phyloP scores from a whole-genome alignment of 2,113 vertebrate species.

The Alces alces region DNA sequence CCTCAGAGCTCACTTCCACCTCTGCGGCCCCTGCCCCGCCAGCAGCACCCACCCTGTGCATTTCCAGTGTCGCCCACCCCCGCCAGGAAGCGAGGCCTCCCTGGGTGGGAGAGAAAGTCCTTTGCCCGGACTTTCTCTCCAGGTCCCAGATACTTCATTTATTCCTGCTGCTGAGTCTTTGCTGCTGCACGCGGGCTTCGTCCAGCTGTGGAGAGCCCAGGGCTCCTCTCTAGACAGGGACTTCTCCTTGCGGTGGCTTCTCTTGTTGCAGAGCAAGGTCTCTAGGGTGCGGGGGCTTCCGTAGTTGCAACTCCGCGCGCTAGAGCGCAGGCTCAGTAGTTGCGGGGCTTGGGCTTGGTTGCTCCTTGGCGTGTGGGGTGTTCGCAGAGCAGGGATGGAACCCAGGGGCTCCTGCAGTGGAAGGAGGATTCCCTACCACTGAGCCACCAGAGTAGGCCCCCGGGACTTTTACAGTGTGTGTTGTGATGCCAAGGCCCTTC shows the following conservation, averaged over 20 bases:
- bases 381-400: not conserved
- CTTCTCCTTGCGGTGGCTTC: not conserved
- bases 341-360: not conserved
- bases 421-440: not conserved
- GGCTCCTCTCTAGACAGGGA: not conserved
- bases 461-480: not conserved
- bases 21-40: not conserved
- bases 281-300: not conserved
- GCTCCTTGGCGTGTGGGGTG: not conserved
- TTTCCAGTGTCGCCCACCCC: not conserved
- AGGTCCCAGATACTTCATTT: not conserved
- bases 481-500: not conserved
- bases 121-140: not conserved
- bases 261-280: not conserved
- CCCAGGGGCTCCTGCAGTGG: not conserved
- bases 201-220: not conserved
- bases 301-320: not conserved
- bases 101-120: not conserved
- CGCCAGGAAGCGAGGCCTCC: not conserved
- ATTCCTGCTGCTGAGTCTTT: not conserved
- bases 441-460: not conserved
- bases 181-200: not conserved
- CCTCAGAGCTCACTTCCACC: not conserved
- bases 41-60: too few species aligned
- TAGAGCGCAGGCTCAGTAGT: not conserved